Evolutionary conservation across 2,113 vertebrate species (phyloP), one percentile per base, ranked within the genome.

Genomic region (Macrotus californicus): DNA sequence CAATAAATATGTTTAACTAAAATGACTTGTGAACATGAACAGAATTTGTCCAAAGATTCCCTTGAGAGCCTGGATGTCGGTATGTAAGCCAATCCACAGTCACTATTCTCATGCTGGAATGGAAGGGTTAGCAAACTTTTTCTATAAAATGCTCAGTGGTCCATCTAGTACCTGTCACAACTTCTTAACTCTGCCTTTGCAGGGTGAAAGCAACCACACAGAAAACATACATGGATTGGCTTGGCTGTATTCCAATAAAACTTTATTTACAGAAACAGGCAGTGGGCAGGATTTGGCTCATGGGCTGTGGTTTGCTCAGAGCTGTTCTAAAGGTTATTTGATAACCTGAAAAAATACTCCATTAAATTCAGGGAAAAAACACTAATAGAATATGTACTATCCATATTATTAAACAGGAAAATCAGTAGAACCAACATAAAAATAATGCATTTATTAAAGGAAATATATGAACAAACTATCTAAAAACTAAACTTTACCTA

Each of bases 391-490:
- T 91, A 36, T 79, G 21, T 54, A 90, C 31, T 73, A 11, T 54
- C 12, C 24, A 77, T 69, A 50, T 81, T 93, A 92, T 67, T 90
- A 83, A 87, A 73, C 2, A 86, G 61, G 7, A 89, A 77, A 87
- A 73, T 67, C 67, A 82, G 48, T 1, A 52, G 29, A 80, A 87
- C 8, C 54, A 75, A 87, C 43, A 75, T 64, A 52, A 54, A 94
- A 80, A 67, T 50, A 95, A 69, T 54, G 26, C 43, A 87, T 76
- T 69, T 54, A 81, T 54, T 59, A 75, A 75, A 48, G 14, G 24
- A 81, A 76, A 94, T 12, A 77, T 70, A 89, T 26, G 39, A n/a
- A 94, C 87, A 87, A 89, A 93, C 31, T 86, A 77, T 66, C 50
- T 48, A 94, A 79, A 56, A 94, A 84, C 19, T 73, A 73, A 84